Evolutionary conservation across 2,888 invertebrate genomes (phyloP).

Genomic region (Meiosimyza platycephala): DNA sequence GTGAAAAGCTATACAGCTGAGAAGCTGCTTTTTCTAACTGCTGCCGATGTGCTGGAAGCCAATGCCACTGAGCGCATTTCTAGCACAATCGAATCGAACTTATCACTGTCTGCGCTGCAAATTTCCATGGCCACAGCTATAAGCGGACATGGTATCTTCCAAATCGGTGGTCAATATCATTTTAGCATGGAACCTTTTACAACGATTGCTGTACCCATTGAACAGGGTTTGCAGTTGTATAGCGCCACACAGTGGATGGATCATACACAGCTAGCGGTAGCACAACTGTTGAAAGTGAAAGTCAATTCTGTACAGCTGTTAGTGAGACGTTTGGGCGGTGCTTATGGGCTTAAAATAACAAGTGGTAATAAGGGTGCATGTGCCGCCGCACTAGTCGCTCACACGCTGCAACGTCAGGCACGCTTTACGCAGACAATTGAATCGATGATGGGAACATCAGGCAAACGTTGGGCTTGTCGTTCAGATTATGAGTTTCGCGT

Average conservation of each 20-base stretch:
- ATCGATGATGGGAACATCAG: constrained; percentile 76
- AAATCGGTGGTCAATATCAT: constrained; percentile 75
- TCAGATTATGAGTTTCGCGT: constrained; percentile 75
- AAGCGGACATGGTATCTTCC: constrained; percentile 67
- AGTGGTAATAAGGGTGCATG: constrained; percentile 71
- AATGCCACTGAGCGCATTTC: no score
- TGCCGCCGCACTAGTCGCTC: constrained; percentile 76
- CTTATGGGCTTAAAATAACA: constrained; percentile 80
- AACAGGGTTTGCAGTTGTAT: constrained; percentile 77
- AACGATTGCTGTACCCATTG: constrained; percentile 74
- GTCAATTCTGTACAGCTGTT: constrained; percentile 75
- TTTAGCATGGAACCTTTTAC: constrained; percentile 79
- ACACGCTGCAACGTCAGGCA: constrained; percentile 71
- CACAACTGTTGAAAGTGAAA: constrained; percentile 70
- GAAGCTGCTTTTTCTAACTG: no score
- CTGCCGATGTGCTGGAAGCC: no score
- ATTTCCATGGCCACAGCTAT: constrained; percentile 29
- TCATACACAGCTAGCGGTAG: constrained; percentile 70
- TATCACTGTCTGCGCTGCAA: no score
- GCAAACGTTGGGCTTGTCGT: constrained; percentile 73
- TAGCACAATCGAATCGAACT: no score
- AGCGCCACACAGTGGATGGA: constrained; percentile 75
- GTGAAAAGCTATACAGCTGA: background rate
- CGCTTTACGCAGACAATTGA: constrained; percentile 77
- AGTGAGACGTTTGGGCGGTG: constrained; percentile 81